Evolutionary conservation across 2,113 vertebrate species (phyloP), one percentile per base, ranked within the genome.

Genomic region (Albula glossodonta): DNA sequence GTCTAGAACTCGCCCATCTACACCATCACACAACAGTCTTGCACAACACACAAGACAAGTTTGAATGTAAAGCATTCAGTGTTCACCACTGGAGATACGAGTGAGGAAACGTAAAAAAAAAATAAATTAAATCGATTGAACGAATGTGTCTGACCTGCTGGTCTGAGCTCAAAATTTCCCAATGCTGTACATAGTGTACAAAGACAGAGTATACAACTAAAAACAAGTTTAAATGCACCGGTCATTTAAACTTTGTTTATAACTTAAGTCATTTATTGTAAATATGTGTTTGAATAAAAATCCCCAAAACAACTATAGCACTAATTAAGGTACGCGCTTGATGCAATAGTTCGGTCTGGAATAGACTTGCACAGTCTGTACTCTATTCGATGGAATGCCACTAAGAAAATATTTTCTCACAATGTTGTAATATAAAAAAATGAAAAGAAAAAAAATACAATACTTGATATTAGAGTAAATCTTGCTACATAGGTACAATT

Each of bases 1-100:
- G 84, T 82, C 52, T 81, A 79, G 86, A 78, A 66, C 11, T 52
- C 84, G 86, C 81, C 81, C 81, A 51, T 80, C 87, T 77, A 86
- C 90, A 91, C 88, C 85, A 88, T 90, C 86, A 91, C 94, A 92
- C 84, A 41, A 41, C 31, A 88, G 93, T 94, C 93, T 94, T 93
- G 92, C 94, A 95, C 94, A 94, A 94, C 91, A 89, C 94, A 92
- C 94, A 95, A 96, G 97, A 98, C 96, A 96, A 93, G 94, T 95
- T 94, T 98, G 97, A 99, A 99, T 99, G 97, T 99, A 97, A 96
- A 96, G 93, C 90, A 94, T 91, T 91, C 87, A 89, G 92, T 92
- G 92, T 93, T 89, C 92, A 88, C 89, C 93, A 91, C 90, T 78
- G 85, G 93, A 93, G 88, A 91, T 86, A 87, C 31, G 53, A 78